phyloP scores from a whole-genome alignment of 2,797 vertebrate genomes.

The Argentina silus region DNA sequence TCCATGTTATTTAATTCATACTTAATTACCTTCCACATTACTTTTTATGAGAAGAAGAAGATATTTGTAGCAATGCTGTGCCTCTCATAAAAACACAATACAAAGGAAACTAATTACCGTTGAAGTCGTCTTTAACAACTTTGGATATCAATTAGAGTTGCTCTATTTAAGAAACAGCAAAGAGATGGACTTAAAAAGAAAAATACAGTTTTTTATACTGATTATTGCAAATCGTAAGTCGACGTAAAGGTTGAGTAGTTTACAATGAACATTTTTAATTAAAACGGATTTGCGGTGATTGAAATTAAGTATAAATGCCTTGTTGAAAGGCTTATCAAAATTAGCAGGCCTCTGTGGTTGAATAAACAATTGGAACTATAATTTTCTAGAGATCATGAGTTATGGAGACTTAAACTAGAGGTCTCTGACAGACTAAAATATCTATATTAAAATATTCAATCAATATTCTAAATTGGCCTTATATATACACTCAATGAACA shows the following conservation, averaged over 20 bases:
- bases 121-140: constrained; percentile 71
- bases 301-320: constrained; percentile 79
- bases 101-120: constrained; percentile 79
- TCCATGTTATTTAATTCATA: constrained; percentile 67
- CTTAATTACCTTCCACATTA: constrained; percentile 74
- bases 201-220: constrained; percentile 63
- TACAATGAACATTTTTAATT: constrained; percentile 83
- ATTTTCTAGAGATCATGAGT: constrained; percentile 22
- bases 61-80: constrained; percentile 72
- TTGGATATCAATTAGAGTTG: constrained; percentile 75
- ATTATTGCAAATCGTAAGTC: constrained; percentile 76
- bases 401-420: constrained; percentile 16
- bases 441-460: background rate
- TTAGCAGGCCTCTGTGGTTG: constrained; percentile 31
- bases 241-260: constrained; percentile 80
- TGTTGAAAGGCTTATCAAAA: constrained; percentile 75
- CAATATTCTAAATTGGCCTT: background rate
- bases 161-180: constrained; percentile 55
- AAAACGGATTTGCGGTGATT: constrained; percentile 80
- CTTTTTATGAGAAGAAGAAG: constrained; percentile 75
- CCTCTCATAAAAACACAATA: constrained; percentile 74
- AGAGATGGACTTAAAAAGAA: constrained; percentile 66
- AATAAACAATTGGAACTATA: constrained; percentile 18
- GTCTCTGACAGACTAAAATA: background rate
- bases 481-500: background rate